phyloP scores from a whole-genome alignment of 1,140 invertebrate species.

The Drosophila jambulina region DNA sequence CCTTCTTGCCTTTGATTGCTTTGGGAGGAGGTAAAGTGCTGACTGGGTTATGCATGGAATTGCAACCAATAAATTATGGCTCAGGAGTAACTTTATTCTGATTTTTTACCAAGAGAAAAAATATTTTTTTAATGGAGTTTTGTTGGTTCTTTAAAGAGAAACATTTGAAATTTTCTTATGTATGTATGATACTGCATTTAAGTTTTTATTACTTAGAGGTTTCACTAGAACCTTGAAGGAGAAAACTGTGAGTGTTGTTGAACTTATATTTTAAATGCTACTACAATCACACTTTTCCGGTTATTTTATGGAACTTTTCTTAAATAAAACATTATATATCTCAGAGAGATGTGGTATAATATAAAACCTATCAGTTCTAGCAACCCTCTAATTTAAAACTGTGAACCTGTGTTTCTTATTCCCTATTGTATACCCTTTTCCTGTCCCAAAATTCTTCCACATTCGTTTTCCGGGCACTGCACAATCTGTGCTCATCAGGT shows the following conservation, averaged over 20 bases:
- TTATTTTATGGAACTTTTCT: no score
- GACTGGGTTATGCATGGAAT: conserved; percentile 20
- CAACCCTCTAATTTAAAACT: not conserved
- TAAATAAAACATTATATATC: no score
- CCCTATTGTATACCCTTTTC: not conserved
- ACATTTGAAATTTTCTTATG: not conserved
- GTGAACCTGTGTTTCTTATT: no score
- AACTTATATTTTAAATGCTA: no score
- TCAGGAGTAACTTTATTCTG: conserved; percentile 26
- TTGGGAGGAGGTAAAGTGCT: conserved; percentile 30
- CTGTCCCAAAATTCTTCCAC: not conserved
- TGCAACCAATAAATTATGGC: conserved; percentile 51
- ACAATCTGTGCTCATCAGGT: conserved; percentile 20
- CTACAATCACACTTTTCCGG: no score
- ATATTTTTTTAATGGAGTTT: not conserved
- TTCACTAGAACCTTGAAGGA: no score
- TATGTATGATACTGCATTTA: no score
- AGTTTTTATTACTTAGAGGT: no score
- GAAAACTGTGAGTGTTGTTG: no score
- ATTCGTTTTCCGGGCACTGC: conserved; percentile 6
- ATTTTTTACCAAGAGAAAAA: not conserved
- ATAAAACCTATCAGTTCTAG: no score
- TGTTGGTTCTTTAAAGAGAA: not conserved
- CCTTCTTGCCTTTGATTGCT: conserved; percentile 27
- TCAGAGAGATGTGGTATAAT: no score